These are phyloP conservation scores for Octodon degus DNA, from an alignment of 2,113 vertebrate genomes.

Conservation along the genomic window DNA sequence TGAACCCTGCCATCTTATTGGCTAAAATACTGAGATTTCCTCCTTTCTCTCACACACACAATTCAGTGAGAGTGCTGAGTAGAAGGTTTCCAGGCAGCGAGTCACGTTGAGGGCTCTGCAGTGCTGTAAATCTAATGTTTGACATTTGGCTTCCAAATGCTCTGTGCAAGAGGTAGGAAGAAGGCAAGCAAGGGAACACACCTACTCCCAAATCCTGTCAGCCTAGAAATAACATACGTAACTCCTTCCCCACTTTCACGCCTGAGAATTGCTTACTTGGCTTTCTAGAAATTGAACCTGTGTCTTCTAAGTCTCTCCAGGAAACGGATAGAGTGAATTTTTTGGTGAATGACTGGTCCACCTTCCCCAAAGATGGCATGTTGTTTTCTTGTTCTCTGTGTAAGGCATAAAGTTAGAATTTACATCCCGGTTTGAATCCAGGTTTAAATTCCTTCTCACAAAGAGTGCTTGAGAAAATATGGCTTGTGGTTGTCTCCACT, in stretches of 20 bases:
- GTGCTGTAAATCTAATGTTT: neutral
- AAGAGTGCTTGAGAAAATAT: neutral
- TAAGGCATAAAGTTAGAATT: neutral
- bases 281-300: neutral
- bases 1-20: neutral
- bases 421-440: neutral
- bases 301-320: neutral
- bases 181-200: fast-evolving
- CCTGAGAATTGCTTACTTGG: neutral
- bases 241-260: neutral
- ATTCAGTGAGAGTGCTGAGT: neutral
- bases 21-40: neutral
- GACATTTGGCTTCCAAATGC: neutral
- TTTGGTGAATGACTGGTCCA: neutral
- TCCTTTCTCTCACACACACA: neutral
- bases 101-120: neutral
- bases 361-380: neutral
- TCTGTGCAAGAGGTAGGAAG: neutral
- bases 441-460: neutral
- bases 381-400: neutral
- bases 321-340: neutral
- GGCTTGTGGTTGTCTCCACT: neutral
- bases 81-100: neutral
- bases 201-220: neutral
- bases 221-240: neutral